Evolutionary conservation across 2,113 vertebrate species (phyloP).

Genomic region (Mus pahari): DNA sequence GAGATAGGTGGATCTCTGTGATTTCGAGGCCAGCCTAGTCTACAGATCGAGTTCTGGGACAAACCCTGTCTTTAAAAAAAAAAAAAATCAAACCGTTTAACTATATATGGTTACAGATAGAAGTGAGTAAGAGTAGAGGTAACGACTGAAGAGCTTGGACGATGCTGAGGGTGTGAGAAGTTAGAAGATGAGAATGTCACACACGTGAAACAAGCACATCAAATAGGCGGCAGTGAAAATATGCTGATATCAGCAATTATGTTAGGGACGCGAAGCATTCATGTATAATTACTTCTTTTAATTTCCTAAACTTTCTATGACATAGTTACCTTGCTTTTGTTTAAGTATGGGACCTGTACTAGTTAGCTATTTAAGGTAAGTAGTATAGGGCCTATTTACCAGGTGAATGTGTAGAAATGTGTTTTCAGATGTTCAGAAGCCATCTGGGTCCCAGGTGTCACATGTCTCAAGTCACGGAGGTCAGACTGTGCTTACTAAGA

Average conservation of each 20-base stretch:
- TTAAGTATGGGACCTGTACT: background rate
- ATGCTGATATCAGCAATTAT: background rate
- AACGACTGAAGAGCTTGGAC: background rate
- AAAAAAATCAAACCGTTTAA: background rate
- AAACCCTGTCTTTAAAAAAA: no score
- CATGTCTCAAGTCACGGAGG: background rate
- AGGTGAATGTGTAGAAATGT: slow-evolving; percentile 9
- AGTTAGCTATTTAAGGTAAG: background rate
- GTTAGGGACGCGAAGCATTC: background rate
- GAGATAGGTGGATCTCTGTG: no score
- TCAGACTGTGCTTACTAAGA: background rate
- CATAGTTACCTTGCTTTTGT: background rate
- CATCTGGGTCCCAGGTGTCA: background rate
- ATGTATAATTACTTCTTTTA: background rate
- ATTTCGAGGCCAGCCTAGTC: no score
- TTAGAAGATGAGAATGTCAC: background rate
- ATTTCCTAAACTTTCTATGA: background rate
- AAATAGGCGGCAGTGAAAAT: background rate
- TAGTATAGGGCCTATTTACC: background rate
- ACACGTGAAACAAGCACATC: background rate
- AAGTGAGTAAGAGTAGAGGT: background rate
- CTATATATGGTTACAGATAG: background rate
- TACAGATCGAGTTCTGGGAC: no score
- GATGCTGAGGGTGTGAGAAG: slow-evolving; percentile 7
- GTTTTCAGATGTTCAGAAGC: slow-evolving; percentile 48